Evolutionary conservation across 2,113 vertebrate species (phyloP).

Genomic region (Pituophis catenifer): DNA sequence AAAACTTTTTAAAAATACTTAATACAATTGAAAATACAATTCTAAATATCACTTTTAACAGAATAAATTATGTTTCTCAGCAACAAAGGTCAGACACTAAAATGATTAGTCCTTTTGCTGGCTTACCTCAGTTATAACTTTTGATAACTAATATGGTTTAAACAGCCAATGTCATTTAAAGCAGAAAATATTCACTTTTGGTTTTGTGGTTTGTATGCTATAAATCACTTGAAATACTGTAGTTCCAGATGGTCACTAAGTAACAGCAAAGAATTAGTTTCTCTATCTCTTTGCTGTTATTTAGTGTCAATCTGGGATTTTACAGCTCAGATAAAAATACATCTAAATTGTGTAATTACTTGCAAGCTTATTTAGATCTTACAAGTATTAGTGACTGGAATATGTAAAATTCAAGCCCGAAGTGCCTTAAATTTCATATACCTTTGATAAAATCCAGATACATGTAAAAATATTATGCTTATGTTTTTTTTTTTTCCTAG

Average conservation of each 20-base stretch:
- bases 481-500: conserved; percentile 65
- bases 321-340: not conserved
- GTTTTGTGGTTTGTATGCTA: not conserved
- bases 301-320: not conserved
- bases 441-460: not conserved
- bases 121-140: not conserved
- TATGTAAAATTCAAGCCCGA: not conserved
- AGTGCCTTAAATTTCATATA: not conserved
- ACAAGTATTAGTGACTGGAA: not conserved
- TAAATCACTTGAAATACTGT: not conserved
- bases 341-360: not conserved
- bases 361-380: not conserved
- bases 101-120: not conserved
- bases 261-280: not conserved
- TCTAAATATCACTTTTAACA: not conserved
- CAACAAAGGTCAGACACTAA: not conserved
- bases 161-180: not conserved
- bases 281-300: not conserved
- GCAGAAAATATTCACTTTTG: not conserved
- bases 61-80: not conserved
- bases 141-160: not conserved
- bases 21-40: not conserved
- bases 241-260: not conserved
- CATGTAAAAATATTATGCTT: not conserved
- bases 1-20: not conserved